A percentile compares a stretch with the other conserved stretches of the same genome.
phyloP scores from a whole-genome alignment of 2,888 invertebrate genomes.

The Eurytoma adleriae region DNA sequence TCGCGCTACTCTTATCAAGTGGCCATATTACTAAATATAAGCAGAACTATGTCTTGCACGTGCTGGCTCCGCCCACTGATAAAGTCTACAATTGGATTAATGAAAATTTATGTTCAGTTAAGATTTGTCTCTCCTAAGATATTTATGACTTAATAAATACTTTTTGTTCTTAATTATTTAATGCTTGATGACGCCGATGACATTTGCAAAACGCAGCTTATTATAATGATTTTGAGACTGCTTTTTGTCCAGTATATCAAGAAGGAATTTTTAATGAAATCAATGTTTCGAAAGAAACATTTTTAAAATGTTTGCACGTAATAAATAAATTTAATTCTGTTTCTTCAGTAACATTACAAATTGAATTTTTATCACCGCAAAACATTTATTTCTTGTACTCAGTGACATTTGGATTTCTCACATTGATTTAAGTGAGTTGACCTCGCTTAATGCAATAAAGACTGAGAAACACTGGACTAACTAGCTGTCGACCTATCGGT shows the following conservation, averaged over 20 bases:
- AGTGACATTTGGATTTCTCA: slow-evolving; percentile 1
- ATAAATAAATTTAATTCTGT: too few species aligned
- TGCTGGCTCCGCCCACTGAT: background rate
- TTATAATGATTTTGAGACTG: too few species aligned
- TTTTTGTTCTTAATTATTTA: background rate
- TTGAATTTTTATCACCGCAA: too few species aligned
- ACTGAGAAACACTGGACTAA: background rate
- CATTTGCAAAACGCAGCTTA: too few species aligned
- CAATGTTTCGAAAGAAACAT: too few species aligned
- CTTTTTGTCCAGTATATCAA: too few species aligned
- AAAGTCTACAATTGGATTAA: background rate
- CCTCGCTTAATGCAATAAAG: slow-evolving; percentile 21
- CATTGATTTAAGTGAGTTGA: slow-evolving; percentile 20
- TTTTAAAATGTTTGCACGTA: too few species aligned
- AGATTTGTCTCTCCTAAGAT: background rate
- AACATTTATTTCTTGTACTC: background rate
- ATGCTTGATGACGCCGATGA: slow-evolving; percentile 3
- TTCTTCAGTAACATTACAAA: too few species aligned
- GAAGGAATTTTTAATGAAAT: too few species aligned
- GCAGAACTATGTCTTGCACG: background rate
- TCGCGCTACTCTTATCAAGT: background rate
- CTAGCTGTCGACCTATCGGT: too few species aligned
- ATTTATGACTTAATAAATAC: background rate
- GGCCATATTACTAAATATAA: background rate
- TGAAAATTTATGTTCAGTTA: background rate